Percentiles rank a stretch among this genome's conserved stretches.
phyloP scores from a whole-genome alignment of 2,797 vertebrate species.

The Notoglanidium macrostoma region DNA sequence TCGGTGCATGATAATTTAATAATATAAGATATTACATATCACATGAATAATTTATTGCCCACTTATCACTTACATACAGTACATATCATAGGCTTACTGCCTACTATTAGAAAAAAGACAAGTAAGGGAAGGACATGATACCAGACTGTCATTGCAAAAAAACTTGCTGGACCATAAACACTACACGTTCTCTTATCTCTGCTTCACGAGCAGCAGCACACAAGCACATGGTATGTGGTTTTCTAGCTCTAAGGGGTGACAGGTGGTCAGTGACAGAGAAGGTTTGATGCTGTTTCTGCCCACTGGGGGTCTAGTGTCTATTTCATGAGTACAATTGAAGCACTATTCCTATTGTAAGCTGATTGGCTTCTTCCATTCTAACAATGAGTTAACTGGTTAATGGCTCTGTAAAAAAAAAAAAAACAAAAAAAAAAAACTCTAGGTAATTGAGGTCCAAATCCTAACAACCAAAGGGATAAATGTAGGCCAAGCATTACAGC shows the following conservation, averaged over 20 bases:
- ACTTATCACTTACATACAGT: not conserved
- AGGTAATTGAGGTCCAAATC: conserved; percentile 25
- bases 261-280: conserved; percentile 33
- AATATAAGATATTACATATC: not conserved
- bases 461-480: conserved; percentile 23
- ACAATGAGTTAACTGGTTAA: conserved; percentile 38
- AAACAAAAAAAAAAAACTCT: conserved; percentile 5
- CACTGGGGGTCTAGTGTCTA: conserved; percentile 39
- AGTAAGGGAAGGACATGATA: not conserved
- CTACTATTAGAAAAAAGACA: not conserved
- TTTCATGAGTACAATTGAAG: conserved; percentile 31
- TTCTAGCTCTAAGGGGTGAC: conserved; percentile 36
- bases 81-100: not conserved
- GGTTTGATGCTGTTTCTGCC: conserved; percentile 34
- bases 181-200: conserved; percentile 18
- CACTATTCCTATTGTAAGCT: conserved; percentile 21
- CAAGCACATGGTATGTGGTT: conserved; percentile 3
- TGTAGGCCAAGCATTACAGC: not conserved
- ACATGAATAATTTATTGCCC: not conserved
- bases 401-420: not conserved
- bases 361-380: conserved; percentile 18
- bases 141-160: not conserved
- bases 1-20: not conserved
- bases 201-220: conserved; percentile 14
- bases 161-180: not conserved